These are phyloP conservation scores for Pholis gunnellus DNA, from an alignment of 2,113 vertebrate species.

Conservation along the genomic window DNA sequence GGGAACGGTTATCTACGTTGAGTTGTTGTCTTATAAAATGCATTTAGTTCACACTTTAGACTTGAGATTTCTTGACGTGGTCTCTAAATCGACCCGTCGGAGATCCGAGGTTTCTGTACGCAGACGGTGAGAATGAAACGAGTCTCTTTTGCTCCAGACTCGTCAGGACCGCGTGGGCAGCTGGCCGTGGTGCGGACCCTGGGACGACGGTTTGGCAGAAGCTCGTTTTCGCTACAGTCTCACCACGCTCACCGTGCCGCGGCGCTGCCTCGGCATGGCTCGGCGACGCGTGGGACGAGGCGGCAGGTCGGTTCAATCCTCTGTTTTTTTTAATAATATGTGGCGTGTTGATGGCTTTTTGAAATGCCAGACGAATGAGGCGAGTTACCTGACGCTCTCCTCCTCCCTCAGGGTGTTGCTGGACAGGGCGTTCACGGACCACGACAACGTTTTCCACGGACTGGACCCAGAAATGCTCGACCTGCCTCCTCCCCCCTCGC, in stretches of 20 bases:
- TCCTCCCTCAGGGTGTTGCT: constrained; percentile 88
- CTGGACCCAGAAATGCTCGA: constrained; percentile 90
- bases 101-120: neutral
- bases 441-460: constrained; percentile 87
- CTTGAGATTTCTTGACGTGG: too few species aligned
- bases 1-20: neutral
- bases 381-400: neutral
- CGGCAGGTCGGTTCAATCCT: constrained; percentile 87
- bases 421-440: constrained; percentile 93
- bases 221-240: constrained; percentile 96
- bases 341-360: too few species aligned
- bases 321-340: too few species aligned
- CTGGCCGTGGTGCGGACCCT: constrained; percentile 93
- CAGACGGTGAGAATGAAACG: neutral
- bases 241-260: constrained; percentile 93
- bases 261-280: constrained; percentile 93
- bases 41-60: too few species aligned
- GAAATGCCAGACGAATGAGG: too few species aligned
- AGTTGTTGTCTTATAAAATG: neutral
- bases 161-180: constrained; percentile 91
- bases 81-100: too few species aligned
- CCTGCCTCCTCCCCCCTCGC: constrained; percentile 85
- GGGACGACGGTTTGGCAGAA: constrained; percentile 89
- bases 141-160: constrained; percentile 81
- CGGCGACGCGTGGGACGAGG: constrained; percentile 94